Conservation (phyloP, 2,888 invertebrate species). For the Tachina grossa region DNA sequence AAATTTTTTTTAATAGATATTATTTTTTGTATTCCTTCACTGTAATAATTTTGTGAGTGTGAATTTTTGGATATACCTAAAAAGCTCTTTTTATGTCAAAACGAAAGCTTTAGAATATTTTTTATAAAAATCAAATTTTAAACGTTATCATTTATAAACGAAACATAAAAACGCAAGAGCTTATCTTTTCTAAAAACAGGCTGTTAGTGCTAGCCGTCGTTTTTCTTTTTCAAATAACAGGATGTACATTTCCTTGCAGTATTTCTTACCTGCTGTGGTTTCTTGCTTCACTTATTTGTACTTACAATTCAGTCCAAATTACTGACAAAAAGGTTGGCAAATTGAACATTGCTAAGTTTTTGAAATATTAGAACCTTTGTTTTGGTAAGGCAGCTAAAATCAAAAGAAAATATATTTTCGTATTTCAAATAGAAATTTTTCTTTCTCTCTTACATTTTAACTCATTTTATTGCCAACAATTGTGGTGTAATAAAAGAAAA, state of each 20-base stretch:
- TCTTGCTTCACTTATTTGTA: constrained; percentile 2
- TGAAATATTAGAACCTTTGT: constrained; percentile 60
- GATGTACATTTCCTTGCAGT: constrained; percentile 21
- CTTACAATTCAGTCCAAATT: constrained; percentile 11
- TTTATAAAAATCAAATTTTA: no score
- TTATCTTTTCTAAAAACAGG: no score
- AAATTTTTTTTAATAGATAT: no score
- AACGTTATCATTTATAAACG: no score
- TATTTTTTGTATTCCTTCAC: no score
- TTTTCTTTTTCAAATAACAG: neutral
- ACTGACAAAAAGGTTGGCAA: constrained; percentile 54
- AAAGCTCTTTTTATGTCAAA: no score
- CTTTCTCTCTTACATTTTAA: constrained; percentile 51
- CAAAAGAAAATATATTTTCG: constrained; percentile 8
- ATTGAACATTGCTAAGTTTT: constrained; percentile 59
- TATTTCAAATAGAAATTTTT: constrained; percentile 8
- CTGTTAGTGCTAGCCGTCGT: no score
- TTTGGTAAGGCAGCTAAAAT: constrained; percentile 36
- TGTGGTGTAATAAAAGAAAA: constrained; percentile 66
- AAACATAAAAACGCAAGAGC: no score
- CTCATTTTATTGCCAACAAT: constrained; percentile 70
- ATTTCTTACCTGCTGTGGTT: neutral
- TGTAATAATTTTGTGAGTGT: no score
- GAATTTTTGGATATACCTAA: no score
- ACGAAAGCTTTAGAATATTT: no score